Evolutionary conservation across 2,113 vertebrate species (phyloP).

Genomic region (Aspiorhynchus laticeps): DNA sequence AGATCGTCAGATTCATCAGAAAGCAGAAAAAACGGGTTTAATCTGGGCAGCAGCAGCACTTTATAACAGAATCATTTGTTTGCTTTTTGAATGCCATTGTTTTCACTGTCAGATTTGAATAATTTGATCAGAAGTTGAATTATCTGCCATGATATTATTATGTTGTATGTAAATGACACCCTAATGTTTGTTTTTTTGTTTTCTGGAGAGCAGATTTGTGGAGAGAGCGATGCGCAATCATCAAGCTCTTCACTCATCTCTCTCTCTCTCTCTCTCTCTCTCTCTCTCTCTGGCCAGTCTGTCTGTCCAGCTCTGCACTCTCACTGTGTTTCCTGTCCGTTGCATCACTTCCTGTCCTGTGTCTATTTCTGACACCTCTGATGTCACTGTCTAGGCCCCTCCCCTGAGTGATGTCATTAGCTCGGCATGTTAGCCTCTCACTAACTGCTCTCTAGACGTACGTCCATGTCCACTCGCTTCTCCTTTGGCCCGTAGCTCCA

Average conservation of each 20-base stretch:
- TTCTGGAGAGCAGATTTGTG: constrained; percentile 31
- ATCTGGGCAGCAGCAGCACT: background rate
- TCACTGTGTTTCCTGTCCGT: constrained; percentile 60
- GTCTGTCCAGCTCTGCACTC: constrained; percentile 52
- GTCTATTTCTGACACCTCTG: constrained; percentile 38
- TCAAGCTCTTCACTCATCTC: constrained; percentile 16
- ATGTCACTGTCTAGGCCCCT: constrained; percentile 38
- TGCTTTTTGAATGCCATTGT: constrained; percentile 21
- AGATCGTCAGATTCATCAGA: background rate
- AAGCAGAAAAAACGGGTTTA: background rate
- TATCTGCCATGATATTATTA: constrained; percentile 36
- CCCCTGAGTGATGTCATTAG: constrained; percentile 46
- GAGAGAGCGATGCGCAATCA: constrained; percentile 36
- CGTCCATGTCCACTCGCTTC: constrained; percentile 58
- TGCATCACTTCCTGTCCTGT: constrained; percentile 62
- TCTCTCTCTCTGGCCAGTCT: constrained; percentile 42
- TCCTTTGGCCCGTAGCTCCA: constrained; percentile 48
- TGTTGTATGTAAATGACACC: constrained; percentile 23
- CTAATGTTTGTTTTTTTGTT: constrained; percentile 13
- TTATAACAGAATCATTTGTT: background rate
- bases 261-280: constrained; percentile 42
- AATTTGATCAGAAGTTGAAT: background rate
- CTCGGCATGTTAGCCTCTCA: constrained; percentile 41
- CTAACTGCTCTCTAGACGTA: constrained; percentile 43
- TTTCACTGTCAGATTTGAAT: background rate